Base-by-base conservation (phyloP, 2,113 vertebrate species). In the Pitta sordida region DNA sequence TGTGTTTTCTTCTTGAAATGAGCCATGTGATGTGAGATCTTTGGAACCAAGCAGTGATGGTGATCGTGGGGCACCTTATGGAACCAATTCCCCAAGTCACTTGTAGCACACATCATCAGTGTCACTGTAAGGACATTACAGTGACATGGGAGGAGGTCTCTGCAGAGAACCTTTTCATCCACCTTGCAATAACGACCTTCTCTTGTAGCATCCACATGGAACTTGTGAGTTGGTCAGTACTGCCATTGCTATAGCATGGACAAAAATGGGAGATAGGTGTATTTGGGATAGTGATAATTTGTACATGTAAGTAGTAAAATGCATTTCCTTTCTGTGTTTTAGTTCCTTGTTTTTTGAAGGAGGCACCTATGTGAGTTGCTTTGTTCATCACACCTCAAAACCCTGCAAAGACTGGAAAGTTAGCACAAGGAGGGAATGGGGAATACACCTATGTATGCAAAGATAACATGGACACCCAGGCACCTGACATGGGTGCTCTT, bases 11-110 rank as follows among this genome's bases (percentile, higher is more conserved):
- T 71, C 56, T 36, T 6, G 4, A 53, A 52, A 36, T 0, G 2
- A 69, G 26, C 14, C 1, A 0, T 22, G 44, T 15, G 46, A 58
- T 74, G 43, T 46, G 64, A 55, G 37, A 13, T 32, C 34, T 63
- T 41, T 56, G 41, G 78, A 51, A 36, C 36, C 0, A 11, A 77
- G 39, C 1, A 1, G 13, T 16, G 29, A 5, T 7, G 16, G 15
- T 77, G 51, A n/a, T 55, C 24, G 3, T 0, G 3, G 49, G 18
- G 17, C 41, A 60, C 11, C 0, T 0, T 11, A 10, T 14, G 10
- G 29, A 15, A 37, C 21, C 36, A 22, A 5, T 29, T 81, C 17
- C 39, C 10, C 46, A 36, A 15, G 41, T 41, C 36, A 43, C 62
- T 12, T 37, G 22, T 13, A 59, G 43, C 41, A 49, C 6, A 2